Evolutionary conservation across 2,797 vertebrate species (phyloP), one percentile per base, ranked within the genome.

Genomic region (Pelobates cultripes): DNA sequence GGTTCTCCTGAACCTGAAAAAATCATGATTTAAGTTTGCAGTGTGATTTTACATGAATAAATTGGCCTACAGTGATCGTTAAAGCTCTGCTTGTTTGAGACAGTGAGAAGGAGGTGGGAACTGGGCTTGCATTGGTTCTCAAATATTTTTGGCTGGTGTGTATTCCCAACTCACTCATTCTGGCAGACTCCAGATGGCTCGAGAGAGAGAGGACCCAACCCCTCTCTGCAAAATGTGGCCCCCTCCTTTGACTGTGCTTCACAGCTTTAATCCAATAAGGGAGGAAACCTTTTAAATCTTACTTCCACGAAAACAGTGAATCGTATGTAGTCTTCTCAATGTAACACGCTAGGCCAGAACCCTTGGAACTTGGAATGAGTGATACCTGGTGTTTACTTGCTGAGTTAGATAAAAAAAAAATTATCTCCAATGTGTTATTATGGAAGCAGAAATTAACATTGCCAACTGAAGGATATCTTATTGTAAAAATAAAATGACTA

Each of bases 81-180:
- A 28, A 28, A 28, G 28, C 28, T 28, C 28, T 28, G 28, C 28
- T 28, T 28, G 28, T 28, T 28, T 28, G 28, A 28, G 28, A 28
- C 28, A 28, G 28, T 78, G 43, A 78, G 77, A 45, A 69, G 76
- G 43, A 53, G 75, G 75, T 73, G 15, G 74, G 61, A 28, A 77
- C 15, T 44, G 53, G 47, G 64, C 43, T 17, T 78, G 81, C 63
- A 43, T 61, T 6, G 41, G 45, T 73, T 82, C 80, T 72, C 70
- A 14, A 7, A 51, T 28, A 28, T 41, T 80, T 47, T 77, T 78
- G 81, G 81, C 75, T 73, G 17, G 7, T 17, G 61, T 45, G 15
- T 67, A 77, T 64, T 83, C 76, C 64, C 76, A 43, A 55, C 66
- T 84, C 68, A 77, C 67, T 57, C 70, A 64, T 75, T 57, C 17